phyloP scores from a whole-genome alignment of 2,888 invertebrate species.

The Enchytraeus crypticus region DNA sequence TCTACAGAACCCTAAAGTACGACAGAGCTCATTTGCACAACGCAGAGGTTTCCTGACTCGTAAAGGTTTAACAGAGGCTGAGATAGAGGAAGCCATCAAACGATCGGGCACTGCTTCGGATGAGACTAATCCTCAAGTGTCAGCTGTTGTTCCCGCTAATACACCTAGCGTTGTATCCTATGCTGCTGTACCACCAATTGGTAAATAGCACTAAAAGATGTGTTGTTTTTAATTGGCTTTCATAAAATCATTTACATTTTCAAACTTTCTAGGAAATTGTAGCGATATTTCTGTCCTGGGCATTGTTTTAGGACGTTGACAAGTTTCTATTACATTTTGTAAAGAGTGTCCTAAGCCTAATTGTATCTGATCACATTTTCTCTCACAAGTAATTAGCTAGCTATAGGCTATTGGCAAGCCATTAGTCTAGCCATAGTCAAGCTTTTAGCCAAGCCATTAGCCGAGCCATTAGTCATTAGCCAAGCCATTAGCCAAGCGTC shows the following conservation, averaged over 20 bases:
- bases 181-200: not conserved
- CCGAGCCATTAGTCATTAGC: too few species aligned
- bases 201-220: not conserved
- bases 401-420: too few species aligned
- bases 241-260: not conserved
- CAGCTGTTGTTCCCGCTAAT: not conserved
- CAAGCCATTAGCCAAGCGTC: too few species aligned
- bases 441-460: too few species aligned
- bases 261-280: too few species aligned
- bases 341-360: too few species aligned
- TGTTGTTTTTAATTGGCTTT: not conserved
- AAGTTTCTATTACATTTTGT: too few species aligned
- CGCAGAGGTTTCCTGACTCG: constrained; percentile 57
- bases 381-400: too few species aligned
- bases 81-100: constrained; percentile 35
- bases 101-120: constrained; percentile 31
- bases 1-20: constrained; percentile 74
- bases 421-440: too few species aligned
- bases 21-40: constrained; percentile 64
- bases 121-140: constrained; percentile 4
- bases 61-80: constrained; percentile 41
- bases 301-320: too few species aligned
- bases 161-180: not conserved
- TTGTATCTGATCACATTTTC: too few species aligned
- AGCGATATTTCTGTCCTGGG: not conserved